Percentiles rank a stretch among this genome's conserved stretches.
phyloP scores from a whole-genome alignment of 2,113 vertebrate genomes.

The Halcyon malimbica region DNA sequence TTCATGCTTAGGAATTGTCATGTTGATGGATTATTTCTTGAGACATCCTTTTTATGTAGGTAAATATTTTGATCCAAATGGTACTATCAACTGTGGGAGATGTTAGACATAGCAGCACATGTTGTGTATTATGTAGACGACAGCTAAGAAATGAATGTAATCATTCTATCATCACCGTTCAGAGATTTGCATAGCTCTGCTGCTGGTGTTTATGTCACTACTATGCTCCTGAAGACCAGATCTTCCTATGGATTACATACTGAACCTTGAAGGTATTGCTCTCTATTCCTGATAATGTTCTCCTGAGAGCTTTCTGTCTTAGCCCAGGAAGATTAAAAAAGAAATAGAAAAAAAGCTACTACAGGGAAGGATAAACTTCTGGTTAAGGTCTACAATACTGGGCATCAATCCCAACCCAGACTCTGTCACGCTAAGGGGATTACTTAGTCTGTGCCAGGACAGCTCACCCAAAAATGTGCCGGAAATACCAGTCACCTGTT shows the following conservation, averaged over 20 bases:
- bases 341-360: neutral
- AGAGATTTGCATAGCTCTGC: neutral
- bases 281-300: neutral
- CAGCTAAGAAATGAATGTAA: neutral
- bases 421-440: neutral
- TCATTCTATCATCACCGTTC: neutral
- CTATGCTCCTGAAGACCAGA: neutral
- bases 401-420: accelerated
- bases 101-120: neutral
- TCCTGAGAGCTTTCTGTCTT: neutral
- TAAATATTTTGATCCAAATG: neutral
- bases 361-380: neutral
- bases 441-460: neutral
- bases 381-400: neutral
- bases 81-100: neutral
- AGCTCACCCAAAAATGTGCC: neutral
- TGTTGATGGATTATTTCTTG: neutral
- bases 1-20: neutral
- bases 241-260: neutral
- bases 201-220: neutral
- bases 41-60: neutral
- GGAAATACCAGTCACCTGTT: neutral
- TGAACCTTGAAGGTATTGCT: neutral
- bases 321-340: neutral
- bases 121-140: neutral